phyloP scores from a whole-genome alignment of 2,797 vertebrate genomes.

The Parauchenoglanis punctatus region DNA sequence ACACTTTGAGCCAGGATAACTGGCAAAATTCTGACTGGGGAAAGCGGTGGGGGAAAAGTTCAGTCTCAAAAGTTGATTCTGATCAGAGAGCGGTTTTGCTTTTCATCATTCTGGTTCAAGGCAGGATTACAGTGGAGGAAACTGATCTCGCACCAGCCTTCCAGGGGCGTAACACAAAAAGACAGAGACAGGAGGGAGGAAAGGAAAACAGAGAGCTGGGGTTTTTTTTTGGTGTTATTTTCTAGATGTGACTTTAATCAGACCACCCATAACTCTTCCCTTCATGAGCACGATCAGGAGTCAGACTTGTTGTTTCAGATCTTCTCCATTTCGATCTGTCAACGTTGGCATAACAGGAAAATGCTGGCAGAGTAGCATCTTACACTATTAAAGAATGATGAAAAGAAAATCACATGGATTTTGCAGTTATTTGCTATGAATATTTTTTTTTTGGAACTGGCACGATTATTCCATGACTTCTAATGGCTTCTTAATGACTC shows the following conservation, averaged over 20 bases:
- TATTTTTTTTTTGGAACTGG: background rate
- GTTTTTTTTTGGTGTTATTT: conserved; percentile 40
- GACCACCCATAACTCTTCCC: conserved; percentile 28
- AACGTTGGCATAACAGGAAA: background rate
- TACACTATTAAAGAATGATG: background rate
- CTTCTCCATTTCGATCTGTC: conserved; percentile 13
- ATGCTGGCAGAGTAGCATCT: background rate
- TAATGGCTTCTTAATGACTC: conserved; percentile 78
- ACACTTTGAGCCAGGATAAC: conserved; percentile 11
- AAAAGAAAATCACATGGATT: conserved; percentile 5
- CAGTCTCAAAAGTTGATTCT: background rate
- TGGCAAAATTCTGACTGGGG: conserved; percentile 8
- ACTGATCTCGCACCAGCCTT: conserved; percentile 11
- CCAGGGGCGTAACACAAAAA: background rate
- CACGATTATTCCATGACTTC: conserved; percentile 51
- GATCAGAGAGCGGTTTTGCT: conserved; percentile 13
- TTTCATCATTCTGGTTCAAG: conserved; percentile 19
- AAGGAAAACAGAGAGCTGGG: conserved; percentile 53
- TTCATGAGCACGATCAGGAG: conserved; percentile 15
- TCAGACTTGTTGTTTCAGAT: conserved; percentile 60
- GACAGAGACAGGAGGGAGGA: conserved; percentile 29
- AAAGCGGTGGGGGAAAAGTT: background rate
- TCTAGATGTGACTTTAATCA: conserved; percentile 26
- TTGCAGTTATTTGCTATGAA: background rate
- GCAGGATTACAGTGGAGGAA: conserved; percentile 3